Evolutionary conservation across 2,797 vertebrate species (phyloP).

Genomic region (Danio tinwini): DNA sequence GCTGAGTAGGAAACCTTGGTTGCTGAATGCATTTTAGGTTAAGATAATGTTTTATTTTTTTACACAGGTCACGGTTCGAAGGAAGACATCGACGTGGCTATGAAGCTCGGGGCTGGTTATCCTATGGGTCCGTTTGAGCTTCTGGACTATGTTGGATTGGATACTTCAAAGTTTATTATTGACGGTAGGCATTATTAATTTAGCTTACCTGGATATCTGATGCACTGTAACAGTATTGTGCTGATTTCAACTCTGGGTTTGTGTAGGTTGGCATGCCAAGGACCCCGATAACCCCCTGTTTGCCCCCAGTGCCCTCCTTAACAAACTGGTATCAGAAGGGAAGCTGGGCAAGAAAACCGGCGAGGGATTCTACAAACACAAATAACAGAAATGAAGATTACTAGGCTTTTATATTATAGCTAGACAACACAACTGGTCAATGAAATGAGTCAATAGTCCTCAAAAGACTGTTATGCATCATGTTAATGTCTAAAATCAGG

Average conservation of each 20-base stretch:
- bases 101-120: constrained; percentile 95
- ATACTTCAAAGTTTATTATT: constrained; percentile 92
- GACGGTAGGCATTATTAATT: constrained; percentile 80
- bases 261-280: constrained; percentile 85
- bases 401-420: not conserved
- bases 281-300: constrained; percentile 87
- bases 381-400: constrained; percentile 71
- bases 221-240: not conserved
- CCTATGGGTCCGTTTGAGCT: constrained; percentile 99
- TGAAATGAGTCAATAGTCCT: not conserved
- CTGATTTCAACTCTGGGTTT: constrained; percentile 23
- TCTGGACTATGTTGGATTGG: constrained; percentile 93
- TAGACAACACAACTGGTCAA: not conserved
- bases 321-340: constrained; percentile 90
- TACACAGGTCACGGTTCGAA: constrained; percentile 91
- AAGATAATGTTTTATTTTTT: no score
- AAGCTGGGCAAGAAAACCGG: constrained; percentile 93
- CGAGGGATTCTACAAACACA: constrained; percentile 96
- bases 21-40: not conserved
- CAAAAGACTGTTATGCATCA: not conserved
- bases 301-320: constrained; percentile 80
- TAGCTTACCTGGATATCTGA: not conserved
- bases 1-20: no score
- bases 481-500: not conserved
- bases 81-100: constrained; percentile 96